phyloP scores from a whole-genome alignment of 2,888 invertebrate species.

The Lagria hirta region DNA sequence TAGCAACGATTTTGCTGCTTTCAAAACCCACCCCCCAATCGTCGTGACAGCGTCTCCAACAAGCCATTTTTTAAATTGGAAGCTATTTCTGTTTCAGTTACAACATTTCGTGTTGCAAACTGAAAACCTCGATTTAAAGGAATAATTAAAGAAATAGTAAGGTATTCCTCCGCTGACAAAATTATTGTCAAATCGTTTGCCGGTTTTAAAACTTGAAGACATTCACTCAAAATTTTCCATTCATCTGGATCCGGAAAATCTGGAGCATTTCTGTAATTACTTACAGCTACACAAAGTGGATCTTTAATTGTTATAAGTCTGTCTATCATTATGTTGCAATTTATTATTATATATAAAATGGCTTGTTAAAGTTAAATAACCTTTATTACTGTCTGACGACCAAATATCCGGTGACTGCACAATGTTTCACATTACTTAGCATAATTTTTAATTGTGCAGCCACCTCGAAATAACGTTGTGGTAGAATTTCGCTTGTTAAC shows the following conservation, averaged over 20 bases:
- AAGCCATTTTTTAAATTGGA: not conserved
- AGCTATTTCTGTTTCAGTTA: conserved; percentile 20
- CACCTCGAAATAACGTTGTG: conserved; percentile 22
- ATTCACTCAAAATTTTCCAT: conserved; percentile 32
- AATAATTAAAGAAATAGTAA: conserved; percentile 33
- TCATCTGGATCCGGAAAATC: conserved; percentile 30
- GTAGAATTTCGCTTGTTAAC: conserved; percentile 29
- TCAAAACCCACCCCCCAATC: too few relatives aligned
- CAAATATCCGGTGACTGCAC: conserved; percentile 39
- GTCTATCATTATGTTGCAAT: conserved; percentile 35
- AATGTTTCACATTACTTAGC: conserved; percentile 24
- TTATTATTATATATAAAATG: conserved; percentile 35
- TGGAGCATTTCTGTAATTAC: conserved; percentile 25
- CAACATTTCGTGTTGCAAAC: conserved; percentile 8
- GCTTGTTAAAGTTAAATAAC: conserved; percentile 35
- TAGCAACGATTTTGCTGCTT: conserved; percentile 22
- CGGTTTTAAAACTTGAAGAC: conserved; percentile 30
- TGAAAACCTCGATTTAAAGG: conserved; percentile 34
- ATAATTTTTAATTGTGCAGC: conserved; percentile 25
- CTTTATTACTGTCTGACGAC: conserved; percentile 35
- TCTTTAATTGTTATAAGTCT: conserved; percentile 30
- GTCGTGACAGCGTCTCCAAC: not conserved
- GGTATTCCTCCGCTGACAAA: conserved; percentile 35
- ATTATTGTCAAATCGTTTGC: conserved; percentile 27
- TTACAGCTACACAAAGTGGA: conserved; percentile 24